Percentiles rank a stretch among this genome's conserved stretches.
Conservation (phyloP, 2,113 vertebrate genomes). For the Garra rufa region DNA sequence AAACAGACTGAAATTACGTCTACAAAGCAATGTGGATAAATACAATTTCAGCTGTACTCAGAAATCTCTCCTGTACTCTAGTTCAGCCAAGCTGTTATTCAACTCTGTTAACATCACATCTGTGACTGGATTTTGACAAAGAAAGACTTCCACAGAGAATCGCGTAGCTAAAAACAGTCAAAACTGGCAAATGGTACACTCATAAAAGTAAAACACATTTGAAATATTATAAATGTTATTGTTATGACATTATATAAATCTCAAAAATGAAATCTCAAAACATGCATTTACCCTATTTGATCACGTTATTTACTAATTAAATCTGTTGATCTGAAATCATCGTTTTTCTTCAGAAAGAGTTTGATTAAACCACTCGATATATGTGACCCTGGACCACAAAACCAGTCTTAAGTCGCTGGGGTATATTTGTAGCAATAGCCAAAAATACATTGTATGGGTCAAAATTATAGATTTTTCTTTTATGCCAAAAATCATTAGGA, state of each 20-base stretch:
- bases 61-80: slow-evolving; percentile 17
- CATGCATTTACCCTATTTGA: too few species aligned
- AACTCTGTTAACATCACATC: slow-evolving; percentile 20
- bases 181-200: not conserved
- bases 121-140: slow-evolving; percentile 30
- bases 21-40: not conserved
- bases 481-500: too few species aligned
- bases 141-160: not conserved
- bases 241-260: not conserved
- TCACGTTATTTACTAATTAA: too few species aligned
- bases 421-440: too few species aligned
- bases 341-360: too few species aligned
- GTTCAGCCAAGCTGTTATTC: slow-evolving; percentile 7
- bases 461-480: too few species aligned
- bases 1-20: not conserved
- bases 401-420: too few species aligned
- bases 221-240: not conserved
- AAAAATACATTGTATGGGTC: too few species aligned
- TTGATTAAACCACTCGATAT: too few species aligned
- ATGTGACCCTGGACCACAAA: too few species aligned
- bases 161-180: not conserved
- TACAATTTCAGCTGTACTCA: not conserved
- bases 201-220: not conserved
- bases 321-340: too few species aligned
- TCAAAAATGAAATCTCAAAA: not conserved